Evolutionary conservation across 2,888 invertebrate genomes (phyloP).

Genomic region (Alcis repandata): DNA sequence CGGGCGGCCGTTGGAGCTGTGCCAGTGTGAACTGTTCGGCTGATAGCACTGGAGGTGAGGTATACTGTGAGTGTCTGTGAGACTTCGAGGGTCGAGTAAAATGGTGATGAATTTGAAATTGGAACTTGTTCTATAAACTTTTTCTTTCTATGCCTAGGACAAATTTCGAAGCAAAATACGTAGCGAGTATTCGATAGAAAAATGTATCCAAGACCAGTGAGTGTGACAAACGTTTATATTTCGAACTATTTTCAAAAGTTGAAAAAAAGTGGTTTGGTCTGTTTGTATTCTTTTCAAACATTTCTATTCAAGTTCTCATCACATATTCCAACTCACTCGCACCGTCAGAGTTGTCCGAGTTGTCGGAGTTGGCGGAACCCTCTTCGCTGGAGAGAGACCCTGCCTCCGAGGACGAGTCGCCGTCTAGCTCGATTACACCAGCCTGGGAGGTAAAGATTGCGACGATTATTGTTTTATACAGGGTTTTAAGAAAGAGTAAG

Average conservation of each 20-base stretch:
- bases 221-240: neutral
- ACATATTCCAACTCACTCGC: conserved; percentile 56
- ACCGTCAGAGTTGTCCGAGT: conserved; percentile 89
- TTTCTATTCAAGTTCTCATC: neutral
- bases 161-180: too few species aligned
- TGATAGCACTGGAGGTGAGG: conserved; percentile 58
- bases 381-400: conserved; percentile 89
- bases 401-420: conserved; percentile 91
- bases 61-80: too few species aligned
- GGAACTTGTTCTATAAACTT: too few species aligned
- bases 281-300: neutral
- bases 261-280: too few species aligned
- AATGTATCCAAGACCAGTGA: too few species aligned
- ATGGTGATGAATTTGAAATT: too few species aligned
- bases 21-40: conserved; percentile 64
- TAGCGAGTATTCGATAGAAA: too few species aligned
- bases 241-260: neutral
- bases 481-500: too few species aligned
- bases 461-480: neutral
- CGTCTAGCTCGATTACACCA: conserved; percentile 82
- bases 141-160: too few species aligned
- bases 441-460: conserved; percentile 59
- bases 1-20: conserved; percentile 50
- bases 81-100: too few species aligned
- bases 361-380: conserved; percentile 89